phyloP scores from a whole-genome alignment of 1,140 invertebrate species.

The Trachymyrmex cornetzi region DNA sequence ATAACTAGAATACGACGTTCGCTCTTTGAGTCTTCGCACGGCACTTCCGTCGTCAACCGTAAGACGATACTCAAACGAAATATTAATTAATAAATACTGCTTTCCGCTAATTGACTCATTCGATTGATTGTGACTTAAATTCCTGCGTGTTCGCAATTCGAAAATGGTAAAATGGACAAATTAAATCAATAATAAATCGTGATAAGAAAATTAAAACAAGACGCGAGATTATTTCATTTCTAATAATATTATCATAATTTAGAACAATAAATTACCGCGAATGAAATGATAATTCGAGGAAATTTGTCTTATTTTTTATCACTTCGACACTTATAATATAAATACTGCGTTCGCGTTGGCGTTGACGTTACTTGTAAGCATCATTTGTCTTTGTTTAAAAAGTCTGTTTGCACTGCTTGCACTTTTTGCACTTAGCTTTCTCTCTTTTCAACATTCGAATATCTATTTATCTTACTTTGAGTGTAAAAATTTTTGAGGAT shows the following conservation, averaged over 20 bases:
- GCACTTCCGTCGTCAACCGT: neutral
- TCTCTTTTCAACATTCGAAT: no score
- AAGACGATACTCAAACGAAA: neutral
- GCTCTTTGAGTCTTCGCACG: neutral
- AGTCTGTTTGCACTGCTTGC: no score
- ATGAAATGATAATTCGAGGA: neutral
- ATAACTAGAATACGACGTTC: neutral
- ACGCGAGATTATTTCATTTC: neutral
- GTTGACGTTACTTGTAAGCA: no score
- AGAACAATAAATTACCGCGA: neutral
- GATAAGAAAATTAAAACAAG: neutral
- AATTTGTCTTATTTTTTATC: neutral
- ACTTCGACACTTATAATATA: no score
- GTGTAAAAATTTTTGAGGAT: no score
- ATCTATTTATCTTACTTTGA: no score
- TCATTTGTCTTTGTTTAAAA: no score
- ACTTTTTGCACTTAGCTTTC: no score
- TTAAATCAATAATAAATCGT: neutral
- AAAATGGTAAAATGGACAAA: neutral
- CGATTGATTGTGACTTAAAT: neutral
- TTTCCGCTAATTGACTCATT: neutral
- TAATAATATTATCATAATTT: neutral
- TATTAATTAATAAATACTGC: neutral
- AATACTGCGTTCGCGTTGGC: no score
- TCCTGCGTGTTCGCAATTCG: neutral